Percentiles rank a stretch among this genome's conserved stretches.
Evolutionary conservation across 2,888 invertebrate genomes (phyloP).

Genomic region (Caenorhabditis afra): DNA sequence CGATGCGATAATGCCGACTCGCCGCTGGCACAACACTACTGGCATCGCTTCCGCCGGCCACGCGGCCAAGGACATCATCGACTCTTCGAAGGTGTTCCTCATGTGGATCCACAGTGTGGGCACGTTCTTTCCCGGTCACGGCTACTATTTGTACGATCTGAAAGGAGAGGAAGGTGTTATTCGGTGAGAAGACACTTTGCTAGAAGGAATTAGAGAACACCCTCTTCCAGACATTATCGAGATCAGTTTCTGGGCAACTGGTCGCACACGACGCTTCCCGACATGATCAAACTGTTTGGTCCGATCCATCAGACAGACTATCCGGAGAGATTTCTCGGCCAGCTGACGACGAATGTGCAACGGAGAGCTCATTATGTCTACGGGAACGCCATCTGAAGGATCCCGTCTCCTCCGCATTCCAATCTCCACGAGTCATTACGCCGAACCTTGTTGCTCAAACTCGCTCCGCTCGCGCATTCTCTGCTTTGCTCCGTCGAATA

Average conservation of each 20-base stretch:
- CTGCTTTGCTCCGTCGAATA: no score
- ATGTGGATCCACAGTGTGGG: slow-evolving; percentile 5
- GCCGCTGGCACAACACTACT: slow-evolving; percentile 4
- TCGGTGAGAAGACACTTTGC: no score
- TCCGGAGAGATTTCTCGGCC: background rate
- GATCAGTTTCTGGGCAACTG: slow-evolving; percentile 2
- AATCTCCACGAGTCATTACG: no score
- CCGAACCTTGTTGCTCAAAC: no score
- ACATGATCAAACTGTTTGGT: background rate
- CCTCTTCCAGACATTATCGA: background rate
- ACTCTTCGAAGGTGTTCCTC: background rate
- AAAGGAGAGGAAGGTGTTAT: background rate
- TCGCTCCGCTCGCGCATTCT: no score
- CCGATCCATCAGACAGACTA: background rate
- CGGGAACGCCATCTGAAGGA: no score
- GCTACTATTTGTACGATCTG: background rate
- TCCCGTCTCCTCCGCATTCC: no score
- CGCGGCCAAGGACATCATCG: background rate
- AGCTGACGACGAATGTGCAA: background rate
- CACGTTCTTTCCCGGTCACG: background rate
- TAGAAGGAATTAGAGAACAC: no score
- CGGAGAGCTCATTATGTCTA: no score
- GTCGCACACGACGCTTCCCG: background rate
- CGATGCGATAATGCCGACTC: background rate
- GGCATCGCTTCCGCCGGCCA: background rate